Percentiles rank a stretch among this genome's conserved stretches.
Conservation (phyloP, 2,113 vertebrate species). For the Strigops habroptila region DNA sequence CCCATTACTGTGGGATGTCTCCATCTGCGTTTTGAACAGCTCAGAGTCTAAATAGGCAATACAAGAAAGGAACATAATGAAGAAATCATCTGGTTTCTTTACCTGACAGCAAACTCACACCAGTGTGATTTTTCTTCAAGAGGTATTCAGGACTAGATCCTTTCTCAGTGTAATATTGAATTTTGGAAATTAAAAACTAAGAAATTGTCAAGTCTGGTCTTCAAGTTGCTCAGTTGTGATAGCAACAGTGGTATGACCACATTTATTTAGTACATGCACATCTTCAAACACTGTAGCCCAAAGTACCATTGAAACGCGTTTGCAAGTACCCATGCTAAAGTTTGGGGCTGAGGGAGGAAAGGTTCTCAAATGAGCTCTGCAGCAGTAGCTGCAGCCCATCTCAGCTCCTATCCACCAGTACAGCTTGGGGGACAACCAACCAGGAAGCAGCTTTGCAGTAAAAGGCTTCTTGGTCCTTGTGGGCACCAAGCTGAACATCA, state of each 20-base stretch:
- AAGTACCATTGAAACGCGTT: neutral
- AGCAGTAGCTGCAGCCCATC: neutral
- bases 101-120: neutral
- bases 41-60: neutral
- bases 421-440: neutral
- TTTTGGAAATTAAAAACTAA: neutral
- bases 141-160: neutral
- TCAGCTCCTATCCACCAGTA: neutral
- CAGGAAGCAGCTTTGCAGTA: neutral
- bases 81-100: neutral
- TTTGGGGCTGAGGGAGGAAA: neutral
- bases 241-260: neutral
- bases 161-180: neutral
- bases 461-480: neutral
- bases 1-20: neutral
- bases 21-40: neutral
- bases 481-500: neutral
- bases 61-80: neutral
- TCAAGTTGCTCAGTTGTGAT: neutral
- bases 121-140: neutral
- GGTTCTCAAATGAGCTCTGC: neutral
- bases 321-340: neutral
- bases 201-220: neutral
- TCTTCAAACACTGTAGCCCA: neutral
- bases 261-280: neutral